phyloP scores from a whole-genome alignment of 2,797 vertebrate species.

The Petrocephalus schoutedeni region DNA sequence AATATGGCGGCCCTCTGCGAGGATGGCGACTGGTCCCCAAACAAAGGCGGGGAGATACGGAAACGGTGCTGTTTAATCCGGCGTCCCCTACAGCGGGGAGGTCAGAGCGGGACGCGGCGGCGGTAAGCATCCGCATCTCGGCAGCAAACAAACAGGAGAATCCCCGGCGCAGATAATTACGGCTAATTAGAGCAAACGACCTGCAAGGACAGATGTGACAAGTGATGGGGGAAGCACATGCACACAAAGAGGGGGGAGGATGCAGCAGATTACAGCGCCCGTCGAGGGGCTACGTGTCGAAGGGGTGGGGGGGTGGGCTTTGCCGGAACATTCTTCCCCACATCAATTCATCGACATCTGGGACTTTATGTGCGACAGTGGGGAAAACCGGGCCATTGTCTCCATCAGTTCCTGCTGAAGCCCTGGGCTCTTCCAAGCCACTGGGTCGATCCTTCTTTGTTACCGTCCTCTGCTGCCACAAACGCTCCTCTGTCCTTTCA shows the following conservation, averaged over 20 bases:
- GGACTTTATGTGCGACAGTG: background rate
- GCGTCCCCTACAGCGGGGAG: background rate
- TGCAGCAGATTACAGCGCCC: background rate
- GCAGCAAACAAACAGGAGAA: background rate
- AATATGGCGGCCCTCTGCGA: background rate
- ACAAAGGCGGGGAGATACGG: background rate
- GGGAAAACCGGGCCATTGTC: background rate
- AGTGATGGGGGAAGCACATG: background rate
- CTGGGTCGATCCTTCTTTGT: background rate
- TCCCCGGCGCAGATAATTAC: constrained; percentile 16
- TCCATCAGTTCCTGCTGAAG: background rate
- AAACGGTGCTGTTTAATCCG: background rate
- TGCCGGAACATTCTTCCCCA: background rate
- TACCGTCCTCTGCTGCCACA: background rate
- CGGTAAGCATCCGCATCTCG: background rate
- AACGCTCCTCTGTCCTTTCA: background rate
- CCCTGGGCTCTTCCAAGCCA: background rate
- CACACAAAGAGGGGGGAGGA: background rate
- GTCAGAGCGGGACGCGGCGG: background rate
- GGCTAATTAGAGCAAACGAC: constrained; percentile 22
- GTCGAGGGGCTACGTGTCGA: background rate
- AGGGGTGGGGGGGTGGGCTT: background rate
- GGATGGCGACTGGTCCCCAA: background rate
- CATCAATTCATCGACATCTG: background rate
- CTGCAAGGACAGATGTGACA: constrained; percentile 12